Percentiles rank a stretch among this genome's conserved stretches.
These are phyloP conservation scores for Cenopis cana DNA, from an alignment of 2,888 invertebrate genomes.

Conservation along the genomic window DNA sequence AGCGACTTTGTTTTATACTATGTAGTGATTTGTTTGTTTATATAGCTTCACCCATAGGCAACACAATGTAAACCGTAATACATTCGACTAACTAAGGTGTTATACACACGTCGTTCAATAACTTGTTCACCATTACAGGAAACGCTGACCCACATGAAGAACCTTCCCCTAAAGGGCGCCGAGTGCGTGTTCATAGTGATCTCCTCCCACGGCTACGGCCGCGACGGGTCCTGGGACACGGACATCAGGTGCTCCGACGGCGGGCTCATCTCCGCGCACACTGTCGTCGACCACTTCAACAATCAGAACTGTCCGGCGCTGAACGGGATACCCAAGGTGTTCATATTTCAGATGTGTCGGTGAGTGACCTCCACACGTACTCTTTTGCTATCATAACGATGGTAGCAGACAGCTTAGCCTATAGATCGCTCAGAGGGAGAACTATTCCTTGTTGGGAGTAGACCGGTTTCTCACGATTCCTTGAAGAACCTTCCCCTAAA, in stretches of 20 bases:
- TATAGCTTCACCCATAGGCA: too few relatives aligned
- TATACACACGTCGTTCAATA: too few relatives aligned
- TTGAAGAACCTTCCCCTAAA: slow-evolving; percentile 73
- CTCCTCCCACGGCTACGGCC: slow-evolving; percentile 87
- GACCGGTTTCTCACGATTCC: too few relatives aligned
- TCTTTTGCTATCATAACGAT: too few relatives aligned
- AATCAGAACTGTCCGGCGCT: slow-evolving; percentile 82
- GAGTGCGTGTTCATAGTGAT: slow-evolving; percentile 88
- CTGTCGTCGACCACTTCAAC: slow-evolving; percentile 86
- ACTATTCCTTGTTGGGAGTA: too few relatives aligned
- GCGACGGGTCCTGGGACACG: slow-evolving; percentile 75
- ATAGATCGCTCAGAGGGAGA: too few relatives aligned
- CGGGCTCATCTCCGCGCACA: slow-evolving; percentile 73
- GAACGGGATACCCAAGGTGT: slow-evolving; percentile 88
- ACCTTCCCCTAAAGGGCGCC: slow-evolving; percentile 69
- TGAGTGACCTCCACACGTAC: slow-evolving; percentile 49
- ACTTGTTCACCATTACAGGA: slow-evolving; percentile 53
- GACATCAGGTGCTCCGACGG: slow-evolving; percentile 86
- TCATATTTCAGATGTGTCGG: slow-evolving; percentile 90
- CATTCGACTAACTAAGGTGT: too few relatives aligned
- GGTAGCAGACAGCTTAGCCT: too few relatives aligned
- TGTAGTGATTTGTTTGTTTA: too few relatives aligned
- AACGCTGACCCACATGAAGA: slow-evolving; percentile 71
- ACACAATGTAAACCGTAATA: too few relatives aligned
- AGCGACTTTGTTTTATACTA: too few relatives aligned